A percentile compares a stretch with the other conserved stretches of the same genome.
Evolutionary conservation across 2,113 vertebrate genomes (phyloP).

Genomic region (Delphinapterus leucas): DNA sequence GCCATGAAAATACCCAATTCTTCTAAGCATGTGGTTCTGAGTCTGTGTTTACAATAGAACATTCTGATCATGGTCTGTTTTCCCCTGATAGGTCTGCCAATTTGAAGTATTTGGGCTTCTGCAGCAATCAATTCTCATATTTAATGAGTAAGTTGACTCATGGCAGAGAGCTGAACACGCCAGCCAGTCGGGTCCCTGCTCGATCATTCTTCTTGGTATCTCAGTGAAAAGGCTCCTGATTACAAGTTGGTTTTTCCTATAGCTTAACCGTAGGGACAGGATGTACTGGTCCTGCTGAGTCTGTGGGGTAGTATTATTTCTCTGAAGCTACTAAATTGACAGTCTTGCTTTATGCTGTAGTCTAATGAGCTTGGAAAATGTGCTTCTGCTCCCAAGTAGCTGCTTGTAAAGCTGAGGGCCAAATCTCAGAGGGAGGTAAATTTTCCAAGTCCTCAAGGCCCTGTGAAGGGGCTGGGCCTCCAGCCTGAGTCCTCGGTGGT

Average conservation of each 20-base stretch:
- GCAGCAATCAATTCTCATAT: not conserved
- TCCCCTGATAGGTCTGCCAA: not conserved
- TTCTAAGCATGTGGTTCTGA: not conserved
- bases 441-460: not conserved
- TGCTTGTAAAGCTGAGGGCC: conserved; percentile 15
- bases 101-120: not conserved
- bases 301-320: not conserved
- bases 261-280: not conserved
- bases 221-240: not conserved
- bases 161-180: not conserved
- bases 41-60: not conserved
- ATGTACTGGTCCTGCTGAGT: not conserved
- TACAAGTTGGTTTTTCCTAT: not conserved
- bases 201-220: not conserved
- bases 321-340: conserved; percentile 23
- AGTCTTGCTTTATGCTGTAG: conserved; percentile 9
- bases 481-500: not conserved
- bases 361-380: conserved; percentile 51
- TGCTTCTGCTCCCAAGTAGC: conserved; percentile 1
- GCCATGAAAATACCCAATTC: not conserved
- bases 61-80: not conserved
- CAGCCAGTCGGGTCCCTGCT: rapidly evolving
- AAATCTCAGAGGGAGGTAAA: not conserved
- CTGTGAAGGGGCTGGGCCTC: not conserved
- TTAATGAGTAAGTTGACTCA: not conserved